phyloP scores from a whole-genome alignment of 2,888 invertebrate genomes.

The Rhingia rostrata region DNA sequence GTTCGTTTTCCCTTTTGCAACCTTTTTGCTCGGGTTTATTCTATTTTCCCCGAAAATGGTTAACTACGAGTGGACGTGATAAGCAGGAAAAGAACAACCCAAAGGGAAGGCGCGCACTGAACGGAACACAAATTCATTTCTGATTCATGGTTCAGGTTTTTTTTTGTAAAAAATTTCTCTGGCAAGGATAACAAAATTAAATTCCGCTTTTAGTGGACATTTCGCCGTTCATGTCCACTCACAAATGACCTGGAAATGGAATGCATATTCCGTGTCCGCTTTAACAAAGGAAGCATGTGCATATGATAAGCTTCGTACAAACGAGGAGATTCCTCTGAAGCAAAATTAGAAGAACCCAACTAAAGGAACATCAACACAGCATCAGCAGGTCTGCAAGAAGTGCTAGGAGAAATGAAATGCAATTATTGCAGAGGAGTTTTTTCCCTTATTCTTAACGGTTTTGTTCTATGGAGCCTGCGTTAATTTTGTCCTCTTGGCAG shows the following conservation, averaged over 20 bases:
- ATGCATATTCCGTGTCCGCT: constrained; percentile 7
- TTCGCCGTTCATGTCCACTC: constrained; percentile 8
- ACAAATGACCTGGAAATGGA: constrained; percentile 33
- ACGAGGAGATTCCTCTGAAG: constrained; percentile 16
- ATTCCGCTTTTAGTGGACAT: constrained; percentile 27
- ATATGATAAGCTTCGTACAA: constrained; percentile 42
- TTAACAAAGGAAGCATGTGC: constrained; percentile 24
- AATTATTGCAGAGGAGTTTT: constrained; percentile 35
- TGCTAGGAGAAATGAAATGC: constrained; percentile 28
- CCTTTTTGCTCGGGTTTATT: constrained; percentile 20
- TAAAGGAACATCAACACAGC: not conserved
- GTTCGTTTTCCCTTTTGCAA: constrained; percentile 15
- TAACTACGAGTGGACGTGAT: constrained; percentile 27
- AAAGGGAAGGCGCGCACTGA: not conserved
- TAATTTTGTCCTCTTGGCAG: constrained; percentile 25
- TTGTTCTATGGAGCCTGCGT: constrained; percentile 11
- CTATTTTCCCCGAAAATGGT: constrained; percentile 28
- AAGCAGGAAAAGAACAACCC: constrained; percentile 18
- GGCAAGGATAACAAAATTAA: constrained; percentile 26
- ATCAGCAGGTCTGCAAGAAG: constrained; percentile 1
- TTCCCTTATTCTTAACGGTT: constrained; percentile 22
- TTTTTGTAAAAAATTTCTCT: constrained; percentile 19
- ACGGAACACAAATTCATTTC: constrained; percentile 32
- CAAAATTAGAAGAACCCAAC: constrained; percentile 37
- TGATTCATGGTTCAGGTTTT: constrained; percentile 20